phyloP scores from a whole-genome alignment of 1,140 invertebrate genomes.

The Psilanteris sp. region DNA sequence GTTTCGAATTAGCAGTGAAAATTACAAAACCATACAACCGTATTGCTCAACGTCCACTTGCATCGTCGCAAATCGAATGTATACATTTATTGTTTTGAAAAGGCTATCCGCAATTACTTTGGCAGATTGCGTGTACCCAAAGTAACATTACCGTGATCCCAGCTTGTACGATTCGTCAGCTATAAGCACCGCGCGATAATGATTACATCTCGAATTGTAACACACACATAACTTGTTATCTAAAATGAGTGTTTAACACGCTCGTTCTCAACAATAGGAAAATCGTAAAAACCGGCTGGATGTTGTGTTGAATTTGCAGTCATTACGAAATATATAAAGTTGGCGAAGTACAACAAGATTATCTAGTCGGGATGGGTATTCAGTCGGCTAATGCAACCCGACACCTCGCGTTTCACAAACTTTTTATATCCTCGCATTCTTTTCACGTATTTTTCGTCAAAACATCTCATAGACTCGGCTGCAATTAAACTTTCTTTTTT shows the following conservation, averaged over 20 bases:
- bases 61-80: too few relatives aligned
- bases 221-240: constrained; percentile 27
- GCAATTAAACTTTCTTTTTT: too few relatives aligned
- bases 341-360: constrained; percentile 52
- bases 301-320: constrained; percentile 48
- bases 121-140: too few relatives aligned
- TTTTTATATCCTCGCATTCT: constrained; percentile 48
- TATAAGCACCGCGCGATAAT: background rate
- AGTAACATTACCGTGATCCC: background rate
- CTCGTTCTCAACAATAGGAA: constrained; percentile 27
- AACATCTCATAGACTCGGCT: constrained; percentile 19
- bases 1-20: too few relatives aligned
- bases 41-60: too few relatives aligned
- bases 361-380: constrained; percentile 39
- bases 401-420: constrained; percentile 45
- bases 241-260: constrained; percentile 30
- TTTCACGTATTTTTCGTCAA: constrained; percentile 48
- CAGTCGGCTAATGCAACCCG: constrained; percentile 52
- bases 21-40: too few relatives aligned
- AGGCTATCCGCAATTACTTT: too few relatives aligned
- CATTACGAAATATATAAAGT: constrained; percentile 52
- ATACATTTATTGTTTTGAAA: too few relatives aligned
- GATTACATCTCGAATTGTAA: constrained; percentile 28
- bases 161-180: background rate
- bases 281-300: constrained; percentile 39